phyloP scores from a whole-genome alignment of 1,140 invertebrate species.

The Leucophenga varia region DNA sequence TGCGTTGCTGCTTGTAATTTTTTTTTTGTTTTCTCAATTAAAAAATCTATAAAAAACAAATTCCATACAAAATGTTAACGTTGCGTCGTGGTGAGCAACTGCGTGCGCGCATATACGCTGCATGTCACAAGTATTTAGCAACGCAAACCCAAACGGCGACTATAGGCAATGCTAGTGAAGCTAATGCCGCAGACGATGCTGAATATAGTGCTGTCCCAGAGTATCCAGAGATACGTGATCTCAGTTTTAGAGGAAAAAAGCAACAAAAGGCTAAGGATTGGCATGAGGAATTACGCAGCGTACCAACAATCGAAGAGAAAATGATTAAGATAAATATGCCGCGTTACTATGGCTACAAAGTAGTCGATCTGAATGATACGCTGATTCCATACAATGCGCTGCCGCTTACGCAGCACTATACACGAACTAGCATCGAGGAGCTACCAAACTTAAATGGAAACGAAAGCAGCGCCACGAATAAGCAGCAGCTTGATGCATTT shows the following conservation, averaged over 20 bases:
- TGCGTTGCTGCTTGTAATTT: background rate
- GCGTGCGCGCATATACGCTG: slow-evolving; percentile 19
- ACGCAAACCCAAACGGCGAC: slow-evolving; percentile 8
- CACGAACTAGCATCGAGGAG: slow-evolving; percentile 67
- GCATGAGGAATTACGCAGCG: slow-evolving; percentile 63
- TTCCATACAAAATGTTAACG: slow-evolving; percentile 20
- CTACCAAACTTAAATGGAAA: slow-evolving; percentile 58
- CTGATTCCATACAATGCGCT: slow-evolving; percentile 68
- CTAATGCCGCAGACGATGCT: slow-evolving; percentile 33
- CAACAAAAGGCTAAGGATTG: slow-evolving; percentile 56
- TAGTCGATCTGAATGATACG: slow-evolving; percentile 64
- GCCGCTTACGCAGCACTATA: slow-evolving; percentile 68
- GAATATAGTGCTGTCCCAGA: slow-evolving; percentile 58
- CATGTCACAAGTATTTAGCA: slow-evolving; percentile 13
- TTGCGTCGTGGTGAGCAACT: slow-evolving; percentile 23
- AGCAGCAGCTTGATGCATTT: slow-evolving; percentile 40
- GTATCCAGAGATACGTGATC: slow-evolving; percentile 67
- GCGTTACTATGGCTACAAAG: slow-evolving; percentile 74
- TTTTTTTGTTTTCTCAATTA: too few species aligned
- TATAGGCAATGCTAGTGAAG: slow-evolving; percentile 3
- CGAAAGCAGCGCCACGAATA: slow-evolving; percentile 8
- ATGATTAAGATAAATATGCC: slow-evolving; percentile 78
- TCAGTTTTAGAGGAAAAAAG: slow-evolving; percentile 54
- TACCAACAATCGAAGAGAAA: slow-evolving; percentile 80
- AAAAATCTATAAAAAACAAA: too few species aligned